phyloP scores from a whole-genome alignment of 2,797 vertebrate genomes.

The Podargus strigoides region DNA sequence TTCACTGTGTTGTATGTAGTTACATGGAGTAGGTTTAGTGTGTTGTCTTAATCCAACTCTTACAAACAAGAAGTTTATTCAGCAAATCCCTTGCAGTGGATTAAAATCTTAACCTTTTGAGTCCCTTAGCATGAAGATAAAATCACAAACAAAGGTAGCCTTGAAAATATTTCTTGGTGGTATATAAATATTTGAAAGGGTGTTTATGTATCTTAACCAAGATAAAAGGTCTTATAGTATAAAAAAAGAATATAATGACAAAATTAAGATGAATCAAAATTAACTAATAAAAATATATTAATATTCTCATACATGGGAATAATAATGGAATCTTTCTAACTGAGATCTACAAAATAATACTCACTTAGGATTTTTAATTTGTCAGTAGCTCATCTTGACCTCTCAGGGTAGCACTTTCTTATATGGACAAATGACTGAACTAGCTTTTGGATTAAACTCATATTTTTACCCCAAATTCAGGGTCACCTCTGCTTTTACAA shows the following conservation, averaged over 20 bases:
- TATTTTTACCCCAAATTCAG: neutral
- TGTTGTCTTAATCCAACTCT: neutral
- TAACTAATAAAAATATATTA: neutral
- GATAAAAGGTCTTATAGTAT: neutral
- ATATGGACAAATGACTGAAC: neutral
- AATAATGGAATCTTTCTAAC: neutral
- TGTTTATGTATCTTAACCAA: neutral
- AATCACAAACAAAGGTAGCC: neutral
- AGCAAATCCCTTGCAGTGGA: slow-evolving; percentile 24
- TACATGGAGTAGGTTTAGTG: neutral
- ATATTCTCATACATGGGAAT: neutral
- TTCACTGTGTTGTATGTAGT: neutral
- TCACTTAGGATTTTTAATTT: neutral
- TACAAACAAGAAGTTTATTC: slow-evolving; percentile 32
- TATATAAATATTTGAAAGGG: neutral
- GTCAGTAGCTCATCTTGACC: too few relatives aligned
- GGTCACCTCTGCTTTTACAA: neutral
- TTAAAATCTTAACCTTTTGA: slow-evolving; percentile 37
- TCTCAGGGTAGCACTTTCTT: neutral
- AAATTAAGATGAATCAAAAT: neutral
- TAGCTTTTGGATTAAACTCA: neutral
- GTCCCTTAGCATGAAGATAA: neutral
- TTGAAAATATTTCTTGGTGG: neutral
- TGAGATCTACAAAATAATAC: neutral
- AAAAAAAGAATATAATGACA: neutral